Conservation (phyloP, 2,797 vertebrate genomes). For the Pipistrellus pipistrellus region DNA sequence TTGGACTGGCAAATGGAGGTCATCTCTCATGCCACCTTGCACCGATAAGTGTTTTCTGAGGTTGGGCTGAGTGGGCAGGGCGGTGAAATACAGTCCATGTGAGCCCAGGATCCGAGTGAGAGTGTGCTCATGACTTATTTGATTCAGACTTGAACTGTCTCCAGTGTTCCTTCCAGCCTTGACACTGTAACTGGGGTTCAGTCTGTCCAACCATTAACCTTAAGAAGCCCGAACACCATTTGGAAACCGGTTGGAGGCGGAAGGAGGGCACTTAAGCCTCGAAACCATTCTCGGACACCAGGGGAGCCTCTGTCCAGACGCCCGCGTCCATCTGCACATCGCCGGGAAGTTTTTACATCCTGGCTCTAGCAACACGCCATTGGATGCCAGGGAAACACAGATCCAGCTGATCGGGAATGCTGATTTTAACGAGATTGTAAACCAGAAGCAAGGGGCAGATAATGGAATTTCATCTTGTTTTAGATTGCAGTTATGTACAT, state of each 20-base stretch:
- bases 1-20: neutral
- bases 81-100: neutral
- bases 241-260: neutral
- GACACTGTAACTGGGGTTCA: neutral
- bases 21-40: neutral
- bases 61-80: neutral
- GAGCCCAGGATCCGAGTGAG: neutral
- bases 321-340: neutral
- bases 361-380: neutral
- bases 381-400: slow-evolving; percentile 41
- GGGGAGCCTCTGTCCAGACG: neutral
- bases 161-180: neutral
- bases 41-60: neutral
- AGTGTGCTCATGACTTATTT: neutral
- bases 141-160: neutral
- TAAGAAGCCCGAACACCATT: neutral
- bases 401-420: slow-evolving; percentile 22
- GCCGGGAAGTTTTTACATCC: neutral
- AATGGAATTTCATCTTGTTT: slow-evolving; percentile 16
- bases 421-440: slow-evolving; percentile 25
- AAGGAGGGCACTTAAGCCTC: neutral
- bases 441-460: slow-evolving; percentile 16
- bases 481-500: neutral
- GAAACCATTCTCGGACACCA: neutral
- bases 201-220: neutral